A percentile compares a stretch with the other conserved stretches of the same genome.
phyloP scores from a whole-genome alignment of 2,888 invertebrate genomes.

The Frankliniella intonsa region DNA sequence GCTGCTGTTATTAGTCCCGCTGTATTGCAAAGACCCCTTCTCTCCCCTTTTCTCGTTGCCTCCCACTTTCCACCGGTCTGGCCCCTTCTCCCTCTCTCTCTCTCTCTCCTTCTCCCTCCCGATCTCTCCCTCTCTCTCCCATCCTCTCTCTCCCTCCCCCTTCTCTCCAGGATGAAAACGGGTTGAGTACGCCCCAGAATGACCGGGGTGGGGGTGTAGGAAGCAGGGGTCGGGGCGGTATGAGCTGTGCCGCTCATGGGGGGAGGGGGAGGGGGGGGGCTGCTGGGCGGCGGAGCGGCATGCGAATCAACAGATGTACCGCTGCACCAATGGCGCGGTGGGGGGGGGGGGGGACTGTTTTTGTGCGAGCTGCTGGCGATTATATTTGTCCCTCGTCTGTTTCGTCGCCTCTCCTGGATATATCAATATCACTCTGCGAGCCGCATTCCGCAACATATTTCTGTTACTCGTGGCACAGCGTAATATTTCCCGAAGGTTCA shows the following conservation, averaged over 20 bases:
- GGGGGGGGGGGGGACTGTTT: too few species aligned
- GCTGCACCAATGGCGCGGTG: not conserved
- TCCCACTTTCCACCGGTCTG: not conserved
- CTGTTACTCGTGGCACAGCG: too few species aligned
- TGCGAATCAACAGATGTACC: slow-evolving; percentile 19
- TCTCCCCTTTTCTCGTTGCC: not conserved
- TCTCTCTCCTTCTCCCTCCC: not conserved
- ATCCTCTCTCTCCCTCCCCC: not conserved
- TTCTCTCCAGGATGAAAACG: not conserved
- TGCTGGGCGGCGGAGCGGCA: not conserved
- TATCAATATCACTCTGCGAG: too few species aligned
- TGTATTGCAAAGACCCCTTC: too few species aligned
- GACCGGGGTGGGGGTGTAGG: not conserved
- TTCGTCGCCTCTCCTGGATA: too few species aligned
- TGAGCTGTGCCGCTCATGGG: not conserved
- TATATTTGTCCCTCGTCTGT: too few species aligned
- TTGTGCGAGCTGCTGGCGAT: too few species aligned
- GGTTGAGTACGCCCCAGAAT: not conserved
- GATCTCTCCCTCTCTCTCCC: not conserved
- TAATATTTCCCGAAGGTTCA: too few species aligned
- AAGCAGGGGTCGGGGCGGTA: not conserved
- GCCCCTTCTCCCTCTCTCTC: not conserved
- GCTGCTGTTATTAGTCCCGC: too few species aligned
- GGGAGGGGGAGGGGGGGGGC: not conserved
- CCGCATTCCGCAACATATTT: too few species aligned